A percentile compares a stretch with the other conserved stretches of the same genome.
These are phyloP conservation scores for Tridacna crocea DNA, from an alignment of 2,888 invertebrate species.

Conservation along the genomic window DNA sequence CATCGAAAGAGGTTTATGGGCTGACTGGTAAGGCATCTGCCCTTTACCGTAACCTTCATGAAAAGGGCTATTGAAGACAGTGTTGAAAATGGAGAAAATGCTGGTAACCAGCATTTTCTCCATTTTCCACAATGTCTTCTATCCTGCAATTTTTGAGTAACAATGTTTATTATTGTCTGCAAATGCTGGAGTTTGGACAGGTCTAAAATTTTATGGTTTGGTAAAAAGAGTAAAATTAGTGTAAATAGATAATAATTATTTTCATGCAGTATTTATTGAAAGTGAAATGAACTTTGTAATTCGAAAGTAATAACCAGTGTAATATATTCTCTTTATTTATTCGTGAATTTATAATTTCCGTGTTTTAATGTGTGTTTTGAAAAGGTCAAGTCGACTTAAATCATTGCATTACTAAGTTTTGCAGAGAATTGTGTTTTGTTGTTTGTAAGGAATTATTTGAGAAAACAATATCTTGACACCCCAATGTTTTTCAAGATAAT, in stretches of 20 bases:
- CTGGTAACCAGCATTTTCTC: constrained; percentile 3
- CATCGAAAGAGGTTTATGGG: no score
- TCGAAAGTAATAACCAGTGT: constrained; percentile 13
- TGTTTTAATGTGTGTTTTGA: constrained; percentile 21
- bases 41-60: no score
- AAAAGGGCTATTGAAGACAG: no score
- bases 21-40: no score
- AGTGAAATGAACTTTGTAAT: constrained; percentile 22
- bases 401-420: constrained; percentile 14
- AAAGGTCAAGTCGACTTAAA: constrained; percentile 14
- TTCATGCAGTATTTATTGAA: constrained; percentile 26
- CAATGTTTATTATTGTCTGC: no score
- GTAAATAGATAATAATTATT: constrained; percentile 12
- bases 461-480: no score
- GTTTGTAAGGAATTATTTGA: not conserved
- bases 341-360: constrained; percentile 25
- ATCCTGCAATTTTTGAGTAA: no score
- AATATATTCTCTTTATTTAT: constrained; percentile 19
- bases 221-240: not conserved
- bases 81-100: not conserved
- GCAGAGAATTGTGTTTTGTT: constrained; percentile 10
- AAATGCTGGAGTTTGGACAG: no score
- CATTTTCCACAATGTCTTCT: not conserved
- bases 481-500: no score
- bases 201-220: no score